Evolutionary conservation across 2,797 vertebrate genomes (phyloP), one percentile per base, ranked within the genome.

Genomic region (Salarias fasciatus): DNA sequence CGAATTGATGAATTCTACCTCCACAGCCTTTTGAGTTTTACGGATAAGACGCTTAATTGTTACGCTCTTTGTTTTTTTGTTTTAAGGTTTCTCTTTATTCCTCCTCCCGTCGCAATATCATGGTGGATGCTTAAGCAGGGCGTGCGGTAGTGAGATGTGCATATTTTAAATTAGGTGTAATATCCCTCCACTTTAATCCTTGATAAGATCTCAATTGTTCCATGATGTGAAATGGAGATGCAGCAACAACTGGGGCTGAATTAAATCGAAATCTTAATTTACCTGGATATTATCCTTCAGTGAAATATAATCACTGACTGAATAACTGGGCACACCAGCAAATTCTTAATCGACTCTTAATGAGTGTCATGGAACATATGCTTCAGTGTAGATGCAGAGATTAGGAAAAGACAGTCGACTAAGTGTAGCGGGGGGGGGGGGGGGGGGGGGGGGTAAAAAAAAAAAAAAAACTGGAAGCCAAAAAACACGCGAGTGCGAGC

Each of bases 201-300:
- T 44, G 90, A 93, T 91, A 92, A 90, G 81, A 89, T 91, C 90
- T 86, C 88, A 89, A 89, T 91, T 88, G 87, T 90, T 79, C 84
- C 75, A 83, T 84, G 87, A 89, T 88, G 78, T 88, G 87, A 90
- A 91, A 93, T 88, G 72, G 83, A 91, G 88, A 91, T 89, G 84
- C 79, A 53, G 84, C 62, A 79, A 81, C 86, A 87, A 86, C 78
- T 77, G 59, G 69, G 63, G 68, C 80, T 79, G 84, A 90, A 92
- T 92, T 88, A 90, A 90, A 91, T 88, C 33, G 75, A 88, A 90
- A 91, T 91, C 85, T 90, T 89, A 89, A 89, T 91, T 91, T 88
- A 92, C 89, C 86, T 89, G 89, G 86, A 91, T 89, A 88, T 90
- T 87, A 90, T 91, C 84, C 82, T 83, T 75, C 81, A 80, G 79